Evolutionary conservation across 2,797 vertebrate species (phyloP).

Genomic region (Rachycentron canadum): DNA sequence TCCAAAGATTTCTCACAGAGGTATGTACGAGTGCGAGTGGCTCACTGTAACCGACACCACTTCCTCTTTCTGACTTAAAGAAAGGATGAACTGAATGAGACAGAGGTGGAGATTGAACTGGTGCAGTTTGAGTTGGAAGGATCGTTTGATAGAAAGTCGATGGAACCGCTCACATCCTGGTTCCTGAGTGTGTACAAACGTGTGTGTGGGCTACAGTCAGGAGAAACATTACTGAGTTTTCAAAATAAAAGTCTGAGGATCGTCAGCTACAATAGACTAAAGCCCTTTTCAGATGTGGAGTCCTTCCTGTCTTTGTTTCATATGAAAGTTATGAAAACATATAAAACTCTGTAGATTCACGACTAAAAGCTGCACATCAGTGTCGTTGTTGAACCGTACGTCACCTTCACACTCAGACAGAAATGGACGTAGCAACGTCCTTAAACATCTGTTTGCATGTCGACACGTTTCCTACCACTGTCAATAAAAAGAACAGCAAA

Average conservation of each 20-base stretch:
- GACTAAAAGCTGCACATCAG: background rate
- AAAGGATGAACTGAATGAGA: background rate
- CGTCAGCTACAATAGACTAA: background rate
- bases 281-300: background rate
- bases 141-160: background rate
- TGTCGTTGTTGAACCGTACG: too few relatives aligned
- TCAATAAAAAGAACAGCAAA: too few relatives aligned
- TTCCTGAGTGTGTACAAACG: too few relatives aligned
- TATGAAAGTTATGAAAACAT: background rate
- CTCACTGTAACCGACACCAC: background rate
- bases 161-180: background rate
- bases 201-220: too few relatives aligned
- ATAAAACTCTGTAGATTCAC: background rate
- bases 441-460: too few relatives aligned
- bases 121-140: too few relatives aligned
- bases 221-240: background rate
- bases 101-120: background rate
- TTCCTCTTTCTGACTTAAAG: background rate
- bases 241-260: background rate
- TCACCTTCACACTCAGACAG: background rate
- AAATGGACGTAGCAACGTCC: too few relatives aligned
- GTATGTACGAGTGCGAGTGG: background rate
- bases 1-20: slow-evolving; percentile 38
- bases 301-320: background rate
- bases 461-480: too few relatives aligned